Conservation (phyloP, 2,888 invertebrate species). For the Creontiades dilutus region DNA sequence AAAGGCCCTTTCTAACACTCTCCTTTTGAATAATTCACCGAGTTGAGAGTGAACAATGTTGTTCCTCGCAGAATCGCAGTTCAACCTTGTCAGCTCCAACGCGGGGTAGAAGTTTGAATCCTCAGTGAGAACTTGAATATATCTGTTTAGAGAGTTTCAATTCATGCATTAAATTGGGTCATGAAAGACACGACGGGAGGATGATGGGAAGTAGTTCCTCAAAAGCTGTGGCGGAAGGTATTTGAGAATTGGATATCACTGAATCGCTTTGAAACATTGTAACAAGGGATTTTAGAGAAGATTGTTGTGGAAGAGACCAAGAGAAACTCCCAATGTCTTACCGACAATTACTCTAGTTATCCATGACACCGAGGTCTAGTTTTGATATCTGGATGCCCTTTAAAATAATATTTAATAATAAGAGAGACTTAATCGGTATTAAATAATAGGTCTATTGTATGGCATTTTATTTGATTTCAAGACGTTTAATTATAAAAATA, state of each 20-base stretch:
- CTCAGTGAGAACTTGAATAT: slow-evolving; percentile 63
- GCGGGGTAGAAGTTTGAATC: slow-evolving; percentile 54
- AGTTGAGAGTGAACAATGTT: slow-evolving; percentile 69
- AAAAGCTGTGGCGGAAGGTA: background rate
- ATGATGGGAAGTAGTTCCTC: background rate
- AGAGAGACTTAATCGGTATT: no score
- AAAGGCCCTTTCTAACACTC: slow-evolving; percentile 58
- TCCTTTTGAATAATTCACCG: slow-evolving; percentile 69
- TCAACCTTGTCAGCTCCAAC: slow-evolving; percentile 46
- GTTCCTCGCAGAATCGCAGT: slow-evolving; percentile 60
- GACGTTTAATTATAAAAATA: no score
- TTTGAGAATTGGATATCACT: background rate
- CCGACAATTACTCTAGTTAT: no score
- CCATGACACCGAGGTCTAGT: no score
- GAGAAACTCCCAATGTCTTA: no score
- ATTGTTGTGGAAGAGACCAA: no score
- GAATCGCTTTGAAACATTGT: no score
- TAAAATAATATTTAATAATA: no score
- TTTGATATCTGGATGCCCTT: no score
- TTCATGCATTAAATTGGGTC: slow-evolving; percentile 41
- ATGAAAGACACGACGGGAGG: background rate
- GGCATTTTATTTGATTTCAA: no score
- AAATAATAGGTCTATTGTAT: no score
- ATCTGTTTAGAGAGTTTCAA: slow-evolving; percentile 47
- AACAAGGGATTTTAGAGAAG: no score